phyloP scores from a whole-genome alignment of 2,797 vertebrate genomes.

The Alouatta caraya region DNA sequence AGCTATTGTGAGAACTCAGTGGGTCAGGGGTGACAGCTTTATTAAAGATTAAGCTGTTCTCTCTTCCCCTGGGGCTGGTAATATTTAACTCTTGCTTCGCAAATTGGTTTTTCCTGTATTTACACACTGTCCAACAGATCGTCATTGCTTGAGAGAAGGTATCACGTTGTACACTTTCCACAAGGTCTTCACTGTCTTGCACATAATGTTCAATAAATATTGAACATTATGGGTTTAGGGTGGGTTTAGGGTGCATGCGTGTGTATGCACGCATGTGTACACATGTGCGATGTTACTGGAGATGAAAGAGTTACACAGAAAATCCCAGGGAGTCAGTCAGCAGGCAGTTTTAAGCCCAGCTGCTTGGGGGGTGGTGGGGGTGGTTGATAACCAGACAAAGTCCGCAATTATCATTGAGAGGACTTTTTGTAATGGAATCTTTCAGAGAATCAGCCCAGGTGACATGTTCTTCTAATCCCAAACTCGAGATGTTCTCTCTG shows the following conservation, averaged over 20 bases:
- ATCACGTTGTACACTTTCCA: neutral
- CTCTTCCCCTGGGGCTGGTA: neutral
- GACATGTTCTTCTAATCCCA: conserved; percentile 15
- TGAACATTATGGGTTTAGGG: too few species aligned
- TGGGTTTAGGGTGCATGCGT: neutral
- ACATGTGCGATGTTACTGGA: fast-evolving
- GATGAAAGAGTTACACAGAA: neutral
- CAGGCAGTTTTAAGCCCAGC: neutral
- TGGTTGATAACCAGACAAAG: neutral
- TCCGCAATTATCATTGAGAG: neutral
- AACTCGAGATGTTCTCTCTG: neutral
- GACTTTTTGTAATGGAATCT: neutral
- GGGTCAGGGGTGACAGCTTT: neutral
- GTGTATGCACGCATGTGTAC: fast-evolving
- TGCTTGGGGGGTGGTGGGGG: neutral
- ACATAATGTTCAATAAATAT: neutral
- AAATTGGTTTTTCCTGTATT: neutral
- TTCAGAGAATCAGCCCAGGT: neutral
- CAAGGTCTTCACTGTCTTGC: neutral
- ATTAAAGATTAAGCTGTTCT: neutral
- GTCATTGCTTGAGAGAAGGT: neutral
- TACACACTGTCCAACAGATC: neutral
- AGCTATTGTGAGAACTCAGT: neutral
- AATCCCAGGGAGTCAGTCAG: neutral
- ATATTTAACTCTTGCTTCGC: neutral